These are phyloP conservation scores for Turritopsis dohrnii DNA, from an alignment of 30 jellyfish, hydroid and myxozoan genomes.

Conservation along the genomic window DNA sequence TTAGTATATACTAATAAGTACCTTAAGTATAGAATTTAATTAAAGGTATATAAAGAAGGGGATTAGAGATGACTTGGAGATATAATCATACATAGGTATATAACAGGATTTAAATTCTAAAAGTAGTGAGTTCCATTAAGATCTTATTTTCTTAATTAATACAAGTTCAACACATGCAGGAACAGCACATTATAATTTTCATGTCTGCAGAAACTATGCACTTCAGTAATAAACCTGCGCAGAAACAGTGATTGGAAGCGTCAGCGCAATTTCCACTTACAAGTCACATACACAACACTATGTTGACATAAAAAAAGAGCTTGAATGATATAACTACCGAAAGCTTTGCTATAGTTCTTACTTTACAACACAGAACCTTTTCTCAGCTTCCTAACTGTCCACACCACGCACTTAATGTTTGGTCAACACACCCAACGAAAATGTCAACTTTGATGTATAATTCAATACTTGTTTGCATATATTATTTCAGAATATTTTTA, in stretches of 20 bases:
- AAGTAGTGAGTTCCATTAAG: neutral
- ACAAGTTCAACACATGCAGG: neutral
- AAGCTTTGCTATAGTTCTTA: neutral
- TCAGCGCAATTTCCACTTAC: neutral
- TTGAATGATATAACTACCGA: neutral
- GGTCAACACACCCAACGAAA: constrained; percentile 20
- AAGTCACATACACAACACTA: neutral
- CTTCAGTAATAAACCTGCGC: neutral
- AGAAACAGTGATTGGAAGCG: neutral
- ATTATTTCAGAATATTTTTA: neutral
- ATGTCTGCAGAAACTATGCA: neutral
- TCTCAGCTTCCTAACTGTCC: neutral
- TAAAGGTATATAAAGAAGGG: neutral
- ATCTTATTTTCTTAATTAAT: neutral
- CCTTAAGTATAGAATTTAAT: no score
- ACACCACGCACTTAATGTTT: constrained; percentile 11
- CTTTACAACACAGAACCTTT: neutral
- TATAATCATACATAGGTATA: no score
- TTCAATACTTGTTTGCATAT: neutral
- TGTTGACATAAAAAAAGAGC: neutral
- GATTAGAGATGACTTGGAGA: neutral
- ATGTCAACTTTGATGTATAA: neutral
- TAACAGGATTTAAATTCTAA: neutral
- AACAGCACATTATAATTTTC: neutral
- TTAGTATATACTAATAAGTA: no score